Evolutionary conservation across 2,888 invertebrate species (phyloP).

Genomic region (Callinectes sapidus): DNA sequence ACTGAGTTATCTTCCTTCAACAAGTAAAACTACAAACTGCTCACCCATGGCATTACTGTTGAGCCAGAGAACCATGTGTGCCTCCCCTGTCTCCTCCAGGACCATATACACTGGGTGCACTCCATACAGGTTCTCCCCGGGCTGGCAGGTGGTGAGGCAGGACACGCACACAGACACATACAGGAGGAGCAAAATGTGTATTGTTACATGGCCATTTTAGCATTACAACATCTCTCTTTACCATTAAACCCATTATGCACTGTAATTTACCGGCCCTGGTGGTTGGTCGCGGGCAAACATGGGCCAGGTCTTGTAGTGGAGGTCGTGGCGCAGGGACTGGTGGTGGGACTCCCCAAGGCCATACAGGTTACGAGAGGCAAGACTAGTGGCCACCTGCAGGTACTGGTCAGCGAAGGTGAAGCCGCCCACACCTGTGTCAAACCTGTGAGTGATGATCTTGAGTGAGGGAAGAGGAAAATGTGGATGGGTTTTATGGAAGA

Average conservation of each 20-base stretch:
- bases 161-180: too few relatives aligned
- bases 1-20: too few relatives aligned
- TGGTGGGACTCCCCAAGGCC: slow-evolving; percentile 77
- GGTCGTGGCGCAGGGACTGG: slow-evolving; percentile 75
- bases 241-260: too few relatives aligned
- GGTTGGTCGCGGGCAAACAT: slow-evolving; percentile 67
- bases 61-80: slow-evolving; percentile 67
- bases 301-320: slow-evolving; percentile 74
- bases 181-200: too few relatives aligned
- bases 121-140: slow-evolving; percentile 68
- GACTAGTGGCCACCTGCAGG: slow-evolving; percentile 76
- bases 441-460: slow-evolving; percentile 66
- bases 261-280: slow-evolving; percentile 48
- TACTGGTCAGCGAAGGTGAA: slow-evolving; percentile 77
- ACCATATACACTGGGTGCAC: slow-evolving; percentile 68
- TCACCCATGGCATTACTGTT: slow-evolving; percentile 72
- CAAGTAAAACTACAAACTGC: neutral
- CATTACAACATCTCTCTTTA: too few relatives aligned
- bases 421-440: slow-evolving; percentile 73
- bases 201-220: too few relatives aligned
- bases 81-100: slow-evolving; percentile 52
- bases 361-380: slow-evolving; percentile 76
- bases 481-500: neutral
- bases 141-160: neutral
- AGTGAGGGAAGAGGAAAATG: neutral